Percentiles rank a stretch among this genome's conserved stretches.
phyloP scores from a whole-genome alignment of 2,888 invertebrate species.

The Eledone cirrhosa region DNA sequence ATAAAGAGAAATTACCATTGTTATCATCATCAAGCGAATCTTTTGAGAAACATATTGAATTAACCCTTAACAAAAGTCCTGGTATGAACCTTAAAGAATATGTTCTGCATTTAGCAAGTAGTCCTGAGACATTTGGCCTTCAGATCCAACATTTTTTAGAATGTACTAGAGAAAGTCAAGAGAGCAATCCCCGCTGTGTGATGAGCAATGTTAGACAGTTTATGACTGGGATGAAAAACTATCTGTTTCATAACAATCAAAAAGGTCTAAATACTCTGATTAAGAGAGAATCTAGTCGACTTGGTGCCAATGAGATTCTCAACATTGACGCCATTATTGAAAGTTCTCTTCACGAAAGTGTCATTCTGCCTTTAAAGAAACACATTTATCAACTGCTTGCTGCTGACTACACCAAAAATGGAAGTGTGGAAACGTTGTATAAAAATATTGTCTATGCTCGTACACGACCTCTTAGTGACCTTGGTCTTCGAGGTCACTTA shows the following conservation, averaged over 20 bases:
- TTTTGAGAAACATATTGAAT: slow-evolving; percentile 30
- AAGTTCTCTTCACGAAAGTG: slow-evolving; percentile 90
- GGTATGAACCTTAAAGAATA: slow-evolving; percentile 58
- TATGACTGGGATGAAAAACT: slow-evolving; percentile 99
- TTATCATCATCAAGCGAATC: background rate
- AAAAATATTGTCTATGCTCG: slow-evolving; percentile 68
- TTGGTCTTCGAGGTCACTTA: slow-evolving; percentile 66
- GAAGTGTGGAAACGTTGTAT: slow-evolving; percentile 66
- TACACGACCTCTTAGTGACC: slow-evolving; percentile 67
- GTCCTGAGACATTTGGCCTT: slow-evolving; percentile 83
- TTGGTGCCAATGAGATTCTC: slow-evolving; percentile 89
- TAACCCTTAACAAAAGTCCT: slow-evolving; percentile 39
- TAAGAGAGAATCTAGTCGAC: slow-evolving; percentile 82
- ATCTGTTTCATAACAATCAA: slow-evolving; percentile 94
- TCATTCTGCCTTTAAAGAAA: slow-evolving; percentile 82
- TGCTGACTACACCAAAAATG: slow-evolving; percentile 65
- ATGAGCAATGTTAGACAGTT: slow-evolving; percentile 82
- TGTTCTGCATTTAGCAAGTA: slow-evolving; percentile 50
- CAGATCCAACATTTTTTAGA: slow-evolving; percentile 93
- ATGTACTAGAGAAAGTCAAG: slow-evolving; percentile 89
- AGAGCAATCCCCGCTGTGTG: slow-evolving; percentile 84
- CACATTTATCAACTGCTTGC: slow-evolving; percentile 84
- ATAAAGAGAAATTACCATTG: background rate
- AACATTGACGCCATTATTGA: slow-evolving; percentile 96
- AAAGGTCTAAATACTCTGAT: slow-evolving; percentile 90